Evolutionary conservation across 2,888 invertebrate species (phyloP), one percentile per base, ranked within the genome.

Genomic region (Pasiphila rectangulata): DNA sequence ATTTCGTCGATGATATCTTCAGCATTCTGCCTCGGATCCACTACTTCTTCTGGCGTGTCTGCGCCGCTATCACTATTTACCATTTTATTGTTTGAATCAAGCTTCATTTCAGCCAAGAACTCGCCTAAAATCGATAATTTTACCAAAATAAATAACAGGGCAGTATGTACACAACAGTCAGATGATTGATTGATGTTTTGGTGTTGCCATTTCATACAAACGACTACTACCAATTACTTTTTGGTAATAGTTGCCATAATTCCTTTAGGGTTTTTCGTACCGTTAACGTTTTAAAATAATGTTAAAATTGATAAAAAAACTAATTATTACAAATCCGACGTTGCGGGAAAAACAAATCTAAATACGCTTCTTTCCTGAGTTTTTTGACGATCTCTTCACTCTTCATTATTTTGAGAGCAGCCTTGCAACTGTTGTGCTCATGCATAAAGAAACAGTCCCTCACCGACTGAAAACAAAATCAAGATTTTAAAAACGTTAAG

Each of bases 361-460:
- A 62, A 56, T 89, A 89, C 0, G 89, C 88, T 69, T 89, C 89
- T 45, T 83, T 89, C 38, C 87, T 69, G 2, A 89, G 60, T 57
- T 88, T 89, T 56, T 88, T 89, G 25, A 76, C 71, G 24, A 89
- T 85, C 59, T 89, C 87, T 66, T 85, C 81, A 29, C 61, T 71
- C 47, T 75, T 83, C 87, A 89, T 88, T 43, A 89, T 85, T 63
- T 89, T 89, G n/a, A 89, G 59, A 1, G 89, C 83, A 27, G 89
- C 89, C 57, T 83, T 83, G 64, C 86, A 89, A 53, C 87, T 85
- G 61, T 89, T 88, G 53, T 89, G 89, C 1, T 85, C 77, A 52
- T 89, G 89, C 19, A 83, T 83, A 62, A 89, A 89, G 64, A 85
- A 89, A 56, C 89, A 89, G 59, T 89, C 89, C 48, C 89, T 73